Evolutionary conservation across 2,113 vertebrate species (phyloP), one percentile per base, ranked within the genome.

Genomic region (Dicaeum eximium): DNA sequence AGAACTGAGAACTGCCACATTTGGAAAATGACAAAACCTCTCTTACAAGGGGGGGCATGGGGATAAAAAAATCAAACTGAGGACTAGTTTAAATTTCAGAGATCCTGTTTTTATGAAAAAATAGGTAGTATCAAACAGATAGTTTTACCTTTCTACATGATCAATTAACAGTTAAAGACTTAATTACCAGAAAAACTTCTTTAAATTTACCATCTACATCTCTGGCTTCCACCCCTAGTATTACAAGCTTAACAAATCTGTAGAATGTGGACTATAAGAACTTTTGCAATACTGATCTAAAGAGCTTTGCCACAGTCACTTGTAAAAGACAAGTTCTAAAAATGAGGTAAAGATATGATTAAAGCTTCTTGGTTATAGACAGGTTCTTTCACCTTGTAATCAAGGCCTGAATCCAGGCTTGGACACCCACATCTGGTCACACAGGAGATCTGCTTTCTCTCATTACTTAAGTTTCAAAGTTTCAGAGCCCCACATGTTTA

Each of bases 21-120:
- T 28, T 40, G 21, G 53, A 62, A 62, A 87, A n/a, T 7, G 3
- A 81, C 14, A 78, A 85, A 71, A 62, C 7, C 10, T 13, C 12
- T 60, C 54, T 62, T 69, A 33, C 0, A 2, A 33, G 11, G 9
- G 4, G 3, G 3, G 1, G 3, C 3, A 19, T 4, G 2, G 2
- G 3, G 2, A 40, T 27, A 57, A 50, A 38, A 38, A 77, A 44
- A 51, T 31, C 38, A 69, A 61, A 85, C 15, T 44, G 9, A 67
- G 10, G 13, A 69, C 13, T 92, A 21, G 13, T 82, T n/a, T 37
- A 73, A 78, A 31, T 50, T 54, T 16, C 17, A 64, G 38, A 45
- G 42, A 57, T 28, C 4, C 8, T 5, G 1, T 19, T 85, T 88
- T 70, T n/a, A 79, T 35, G 6, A 56, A 60, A 67, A 80, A 60